Conservation (phyloP, 2,888 invertebrate genomes). For the Gerris lacustris region DNA sequence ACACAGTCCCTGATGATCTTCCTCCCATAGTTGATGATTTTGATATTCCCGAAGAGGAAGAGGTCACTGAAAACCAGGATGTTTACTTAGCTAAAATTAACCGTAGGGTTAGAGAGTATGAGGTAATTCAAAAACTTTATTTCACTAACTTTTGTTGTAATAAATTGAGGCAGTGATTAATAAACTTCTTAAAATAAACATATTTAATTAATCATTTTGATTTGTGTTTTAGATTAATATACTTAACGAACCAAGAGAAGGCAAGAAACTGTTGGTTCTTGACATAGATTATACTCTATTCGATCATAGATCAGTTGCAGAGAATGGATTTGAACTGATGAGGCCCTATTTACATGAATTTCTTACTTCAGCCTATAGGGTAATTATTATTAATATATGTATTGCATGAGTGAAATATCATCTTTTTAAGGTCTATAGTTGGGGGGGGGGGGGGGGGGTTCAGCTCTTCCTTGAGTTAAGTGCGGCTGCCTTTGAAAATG, state of each 20-base stretch:
- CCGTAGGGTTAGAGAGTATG: slow-evolving; percentile 68
- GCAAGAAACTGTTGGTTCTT: slow-evolving; percentile 79
- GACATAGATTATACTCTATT: slow-evolving; percentile 96
- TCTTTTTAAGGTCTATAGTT: neutral
- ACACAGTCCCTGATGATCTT: slow-evolving; percentile 63
- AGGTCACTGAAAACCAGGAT: slow-evolving; percentile 54
- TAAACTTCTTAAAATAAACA: no score
- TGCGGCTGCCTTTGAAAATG: no score
- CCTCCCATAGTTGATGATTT: slow-evolving; percentile 84
- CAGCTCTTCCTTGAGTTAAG: no score
- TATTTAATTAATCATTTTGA: neutral
- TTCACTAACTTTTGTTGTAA: neutral
- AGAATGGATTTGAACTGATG: slow-evolving; percentile 80
- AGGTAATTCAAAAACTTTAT: slow-evolving; percentile 37
- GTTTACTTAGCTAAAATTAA: slow-evolving; percentile 69
- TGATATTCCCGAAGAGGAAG: slow-evolving; percentile 74
- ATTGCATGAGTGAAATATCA: neutral
- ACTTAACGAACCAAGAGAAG: slow-evolving; percentile 65
- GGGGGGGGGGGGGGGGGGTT: no score
- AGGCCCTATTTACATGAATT: slow-evolving; percentile 91
- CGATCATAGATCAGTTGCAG: slow-evolving; percentile 87
- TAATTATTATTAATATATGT: slow-evolving; percentile 23
- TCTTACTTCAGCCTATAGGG: slow-evolving; percentile 65
- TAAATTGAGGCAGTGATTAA: neutral
- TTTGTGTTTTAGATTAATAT: slow-evolving; percentile 46